Evolutionary conservation across 2,113 vertebrate genomes (phyloP), one percentile per base, ranked within the genome.

Genomic region (Heliornis fulica): DNA sequence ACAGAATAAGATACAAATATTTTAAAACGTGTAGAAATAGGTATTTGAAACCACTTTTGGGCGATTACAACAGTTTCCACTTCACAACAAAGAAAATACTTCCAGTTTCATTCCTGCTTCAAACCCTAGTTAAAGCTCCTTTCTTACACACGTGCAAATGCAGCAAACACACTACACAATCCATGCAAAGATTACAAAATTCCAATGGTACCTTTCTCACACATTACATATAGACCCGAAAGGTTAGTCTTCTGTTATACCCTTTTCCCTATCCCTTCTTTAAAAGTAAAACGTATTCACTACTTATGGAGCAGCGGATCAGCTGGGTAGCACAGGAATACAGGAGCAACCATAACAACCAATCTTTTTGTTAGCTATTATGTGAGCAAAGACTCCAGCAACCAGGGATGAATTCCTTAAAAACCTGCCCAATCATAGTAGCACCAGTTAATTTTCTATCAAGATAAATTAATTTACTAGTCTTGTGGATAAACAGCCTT

Each of bases 231-330:
- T 20, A 51, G 86, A n/a, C 32, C 23, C 76, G 63, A 79, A 77
- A 60, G 3, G 15, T 26, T 28, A 40, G 8, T 21, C 28, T 31
- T 65, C 59, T 72, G 41, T n/a, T 72, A 60, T 7, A 51, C 7
- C 2, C 5, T 26, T 50, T 70, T 66, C 40, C 40, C 34, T 79
- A 83, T 51, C n/a, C 36, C 45, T 80, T 81, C 11, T 61, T 38
- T 36, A 53, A 56, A 89, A 83, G 53, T 7, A 78, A 56, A n/a
- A n/a, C n/a, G n/a, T n/a, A n/a, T n/a, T 88, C 26, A 21, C 28
- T 45, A 46, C 2, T 17, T 5, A 21, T 2, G 26, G 15, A 95
- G 34, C 31, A 74, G 61, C 0, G 0, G 32, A 48, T 86, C 56
- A 77, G 45, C 18, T 4, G 12, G 38, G 41, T 2, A 63, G 50